Evolutionary conservation across 2,797 vertebrate species (phyloP), one percentile per base, ranked within the genome.

Genomic region (Tarsius wallacei): DNA sequence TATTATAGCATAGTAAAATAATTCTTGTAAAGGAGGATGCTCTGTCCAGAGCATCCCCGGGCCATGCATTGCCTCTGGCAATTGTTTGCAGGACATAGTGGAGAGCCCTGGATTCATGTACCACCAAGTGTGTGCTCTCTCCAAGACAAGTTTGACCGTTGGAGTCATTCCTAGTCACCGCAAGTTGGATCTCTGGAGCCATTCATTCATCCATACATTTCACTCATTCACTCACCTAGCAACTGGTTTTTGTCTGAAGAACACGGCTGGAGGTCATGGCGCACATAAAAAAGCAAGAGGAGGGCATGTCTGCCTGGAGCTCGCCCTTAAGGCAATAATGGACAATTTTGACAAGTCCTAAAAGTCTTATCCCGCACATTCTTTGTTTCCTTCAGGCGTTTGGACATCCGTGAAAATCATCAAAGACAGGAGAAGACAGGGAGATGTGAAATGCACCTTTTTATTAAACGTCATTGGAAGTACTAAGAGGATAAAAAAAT

Each of bases 381-480:
- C 42, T 51, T 49, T 68, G 19, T 14, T 57, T 19, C n/a, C 85
- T 53, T 88, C 57, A 63, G 80, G 61, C 61, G 22, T 59, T 49
- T 71, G 53, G 59, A 87, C 49, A 87, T 47, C 76, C 3, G 0
- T 59, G 51, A 36, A 85, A 85, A 87, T 42, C 42, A 77, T 87
- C 93, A 80, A 76, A 83, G 70, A 61, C 36, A 82, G 49, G 57
- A 86, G 42, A 81, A 81, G 78, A 86, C 87, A 84, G 57, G 47
- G 26, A 78, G 63, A 49, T 22, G 17, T 57, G 55, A 97, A 85
- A 64, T 2, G 49, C 19, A 49, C 24, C 64, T 70, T 91, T 95
- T 85, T 64, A 73, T 77, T n/a, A 74, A 81, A 31, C 61, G 51
- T 36, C 6, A 0, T 2, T 77, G 47, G 86, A 47, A 24, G 13